phyloP scores from a whole-genome alignment of 2,888 invertebrate species.

The Caenorhabditis wallacei region DNA sequence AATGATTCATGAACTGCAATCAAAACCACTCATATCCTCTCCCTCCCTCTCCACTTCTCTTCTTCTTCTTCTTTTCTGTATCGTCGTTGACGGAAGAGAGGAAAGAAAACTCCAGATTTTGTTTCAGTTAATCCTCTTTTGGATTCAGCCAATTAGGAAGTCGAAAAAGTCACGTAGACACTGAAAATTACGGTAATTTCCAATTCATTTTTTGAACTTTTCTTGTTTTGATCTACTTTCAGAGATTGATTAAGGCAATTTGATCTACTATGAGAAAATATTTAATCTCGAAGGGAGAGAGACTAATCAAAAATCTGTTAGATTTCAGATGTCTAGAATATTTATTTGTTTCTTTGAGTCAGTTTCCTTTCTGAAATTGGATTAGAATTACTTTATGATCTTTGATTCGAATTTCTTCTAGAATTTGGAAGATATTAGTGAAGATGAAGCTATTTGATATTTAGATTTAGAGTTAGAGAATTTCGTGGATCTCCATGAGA shows the following conservation, averaged over 20 bases:
- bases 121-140: neutral
- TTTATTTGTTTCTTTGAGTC: neutral
- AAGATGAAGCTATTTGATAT: no score
- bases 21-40: slow-evolving; percentile 48
- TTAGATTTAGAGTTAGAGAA: no score
- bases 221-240: slow-evolving; percentile 18
- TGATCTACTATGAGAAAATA: slow-evolving; percentile 2
- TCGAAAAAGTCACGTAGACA: slow-evolving; percentile 18
- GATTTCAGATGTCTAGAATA: slow-evolving; percentile 4
- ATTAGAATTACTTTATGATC: neutral
- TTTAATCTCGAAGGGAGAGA: slow-evolving; percentile 7
- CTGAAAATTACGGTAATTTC: slow-evolving; percentile 19
- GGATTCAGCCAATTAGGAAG: neutral
- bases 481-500: no score
- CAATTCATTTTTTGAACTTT: neutral
- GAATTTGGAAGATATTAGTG: no score
- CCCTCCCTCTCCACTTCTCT: neutral
- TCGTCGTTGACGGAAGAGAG: neutral
- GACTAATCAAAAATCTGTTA: slow-evolving; percentile 16
- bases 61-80: slow-evolving; percentile 17
- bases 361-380: neutral
- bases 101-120: slow-evolving; percentile 7
- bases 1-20: slow-evolving; percentile 47
- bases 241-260: slow-evolving; percentile 26
- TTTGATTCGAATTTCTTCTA: no score